phyloP scores from a whole-genome alignment of 2,888 invertebrate genomes.

The Hedychridium roseum region DNA sequence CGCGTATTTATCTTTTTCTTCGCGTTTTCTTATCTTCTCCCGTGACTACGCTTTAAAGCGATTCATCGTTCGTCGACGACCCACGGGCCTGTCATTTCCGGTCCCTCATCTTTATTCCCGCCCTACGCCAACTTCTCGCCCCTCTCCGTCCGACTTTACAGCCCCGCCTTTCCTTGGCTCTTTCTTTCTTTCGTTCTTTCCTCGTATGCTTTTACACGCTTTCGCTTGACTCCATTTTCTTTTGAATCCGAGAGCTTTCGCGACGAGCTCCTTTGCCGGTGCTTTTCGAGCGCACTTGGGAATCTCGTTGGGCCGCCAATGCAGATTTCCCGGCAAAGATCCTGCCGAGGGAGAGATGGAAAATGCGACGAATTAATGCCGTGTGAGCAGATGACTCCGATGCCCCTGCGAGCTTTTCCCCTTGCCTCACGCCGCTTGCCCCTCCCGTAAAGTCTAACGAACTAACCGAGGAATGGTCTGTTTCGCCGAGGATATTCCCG shows the following conservation, averaged over 20 bases:
- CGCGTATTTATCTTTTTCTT: conserved; percentile 1
- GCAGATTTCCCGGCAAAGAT: neutral
- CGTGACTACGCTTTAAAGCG: conserved; percentile 10
- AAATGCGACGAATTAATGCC: neutral
- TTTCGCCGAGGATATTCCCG: neutral
- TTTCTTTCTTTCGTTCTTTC: neutral
- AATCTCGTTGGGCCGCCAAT: neutral
- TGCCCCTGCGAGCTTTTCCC: too few species aligned
- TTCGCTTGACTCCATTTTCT: neutral
- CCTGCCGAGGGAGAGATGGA: neutral
- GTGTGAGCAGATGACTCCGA: too few species aligned
- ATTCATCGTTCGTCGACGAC: conserved; percentile 1
- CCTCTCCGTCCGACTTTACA: neutral
- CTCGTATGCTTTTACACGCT: too few species aligned
- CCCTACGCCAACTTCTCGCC: neutral
- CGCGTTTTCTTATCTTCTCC: conserved; percentile 22
- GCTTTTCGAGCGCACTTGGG: neutral
- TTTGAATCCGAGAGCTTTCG: neutral
- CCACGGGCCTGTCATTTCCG: neutral
- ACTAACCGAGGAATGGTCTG: neutral
- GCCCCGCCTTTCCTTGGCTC: neutral
- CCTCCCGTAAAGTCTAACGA: conserved; percentile 4
- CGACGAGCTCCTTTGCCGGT: conserved; percentile 1
- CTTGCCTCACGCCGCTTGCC: too few species aligned
- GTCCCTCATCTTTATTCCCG: neutral